Conservation (phyloP, 2,113 vertebrate genomes). For the Cervus canadensis region DNA sequence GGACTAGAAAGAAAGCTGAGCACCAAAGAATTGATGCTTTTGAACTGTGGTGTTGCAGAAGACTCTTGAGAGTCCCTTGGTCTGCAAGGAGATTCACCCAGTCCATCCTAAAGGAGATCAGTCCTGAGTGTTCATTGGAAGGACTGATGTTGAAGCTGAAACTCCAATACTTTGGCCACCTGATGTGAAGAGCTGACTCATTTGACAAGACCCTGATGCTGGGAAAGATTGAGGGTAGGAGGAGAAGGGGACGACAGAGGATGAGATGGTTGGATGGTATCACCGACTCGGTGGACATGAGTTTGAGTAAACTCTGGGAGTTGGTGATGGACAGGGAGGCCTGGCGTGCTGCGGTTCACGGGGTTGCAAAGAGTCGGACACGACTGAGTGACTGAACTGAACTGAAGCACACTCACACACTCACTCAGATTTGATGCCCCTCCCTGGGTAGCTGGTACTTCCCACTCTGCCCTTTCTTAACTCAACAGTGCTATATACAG, state of each 20-base stretch:
- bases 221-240: neutral
- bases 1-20: neutral
- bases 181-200: neutral
- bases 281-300: neutral
- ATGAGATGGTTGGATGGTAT: neutral
- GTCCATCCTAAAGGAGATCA: neutral
- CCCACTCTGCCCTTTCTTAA: neutral
- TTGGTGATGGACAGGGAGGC: neutral
- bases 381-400: neutral
- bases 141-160: neutral
- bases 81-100: neutral
- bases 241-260: neutral
- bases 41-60: neutral
- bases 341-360: no score
- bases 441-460: neutral
- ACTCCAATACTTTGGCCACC: neutral
- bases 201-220: neutral
- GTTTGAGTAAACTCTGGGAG: rapidly evolving
- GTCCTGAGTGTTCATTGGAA: neutral
- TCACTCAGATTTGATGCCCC: neutral
- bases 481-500: rapidly evolving
- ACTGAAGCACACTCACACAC: neutral
- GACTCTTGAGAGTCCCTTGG: neutral
- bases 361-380: no score
- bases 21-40: rapidly evolving